These are phyloP conservation scores for Irena cyanogastra DNA, from an alignment of 2,113 vertebrate species.

Conservation along the genomic window DNA sequence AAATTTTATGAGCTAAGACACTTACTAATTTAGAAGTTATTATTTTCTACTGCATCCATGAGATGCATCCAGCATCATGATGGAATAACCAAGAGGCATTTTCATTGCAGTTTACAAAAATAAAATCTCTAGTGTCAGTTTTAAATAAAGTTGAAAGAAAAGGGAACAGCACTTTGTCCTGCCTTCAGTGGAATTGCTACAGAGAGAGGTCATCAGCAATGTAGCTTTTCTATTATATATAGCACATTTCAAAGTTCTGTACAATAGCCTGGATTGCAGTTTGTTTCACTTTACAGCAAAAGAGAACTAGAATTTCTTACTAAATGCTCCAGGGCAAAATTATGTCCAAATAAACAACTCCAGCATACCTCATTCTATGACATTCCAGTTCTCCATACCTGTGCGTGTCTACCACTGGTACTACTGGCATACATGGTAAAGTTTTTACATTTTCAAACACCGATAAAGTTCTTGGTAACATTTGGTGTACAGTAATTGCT, in stretches of 20 bases:
- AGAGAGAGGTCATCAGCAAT: neutral
- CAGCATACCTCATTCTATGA: neutral
- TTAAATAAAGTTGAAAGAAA: neutral
- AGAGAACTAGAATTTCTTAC: neutral
- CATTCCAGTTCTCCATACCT: neutral
- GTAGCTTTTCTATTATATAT: neutral
- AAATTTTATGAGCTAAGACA: neutral
- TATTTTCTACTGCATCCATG: neutral
- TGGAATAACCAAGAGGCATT: neutral
- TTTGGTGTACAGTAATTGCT: neutral
- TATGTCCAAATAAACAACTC: neutral
- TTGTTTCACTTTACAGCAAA: neutral
- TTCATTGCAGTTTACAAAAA: neutral
- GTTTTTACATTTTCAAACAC: neutral
- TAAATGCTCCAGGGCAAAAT: neutral
- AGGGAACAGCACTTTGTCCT: neutral
- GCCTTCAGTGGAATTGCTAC: neutral
- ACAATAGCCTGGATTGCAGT: neutral
- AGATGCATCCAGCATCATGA: neutral
- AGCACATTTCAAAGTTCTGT: neutral
- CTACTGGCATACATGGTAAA: neutral
- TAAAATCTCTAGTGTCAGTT: neutral
- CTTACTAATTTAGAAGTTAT: neutral
- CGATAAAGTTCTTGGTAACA: neutral
- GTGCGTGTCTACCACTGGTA: neutral